These are phyloP conservation scores for Hemibagrus guttatus DNA, from an alignment of 2,797 vertebrate species.

Conservation along the genomic window DNA sequence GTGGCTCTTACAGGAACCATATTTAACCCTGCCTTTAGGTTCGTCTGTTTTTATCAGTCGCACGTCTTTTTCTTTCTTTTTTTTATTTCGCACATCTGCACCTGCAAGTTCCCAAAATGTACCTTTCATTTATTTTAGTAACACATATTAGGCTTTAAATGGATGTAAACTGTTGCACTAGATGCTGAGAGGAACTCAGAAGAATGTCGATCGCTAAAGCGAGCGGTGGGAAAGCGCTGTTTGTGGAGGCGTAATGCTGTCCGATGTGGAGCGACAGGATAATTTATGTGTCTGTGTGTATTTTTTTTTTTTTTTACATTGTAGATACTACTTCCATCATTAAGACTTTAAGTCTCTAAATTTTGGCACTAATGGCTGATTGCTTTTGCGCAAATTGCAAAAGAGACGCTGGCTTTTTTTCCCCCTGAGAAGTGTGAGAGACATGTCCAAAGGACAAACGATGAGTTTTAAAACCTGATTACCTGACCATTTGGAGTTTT, in stretches of 20 bases:
- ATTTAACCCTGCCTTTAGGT: background rate
- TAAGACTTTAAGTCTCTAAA: slow-evolving; percentile 51
- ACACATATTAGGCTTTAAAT: slow-evolving; percentile 1
- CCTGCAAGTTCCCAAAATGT: background rate
- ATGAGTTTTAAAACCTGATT: background rate
- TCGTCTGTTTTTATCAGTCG: background rate
- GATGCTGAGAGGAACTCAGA: slow-evolving; percentile 43
- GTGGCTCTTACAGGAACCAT: background rate
- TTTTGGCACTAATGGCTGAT: slow-evolving; percentile 46
- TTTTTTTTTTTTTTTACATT: slow-evolving; percentile 9
- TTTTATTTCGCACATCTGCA: background rate
- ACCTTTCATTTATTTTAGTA: background rate
- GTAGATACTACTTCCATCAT: slow-evolving; percentile 39
- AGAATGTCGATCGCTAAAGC: slow-evolving; percentile 33
- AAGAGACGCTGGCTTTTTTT: slow-evolving; percentile 14
- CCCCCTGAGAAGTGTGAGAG: background rate
- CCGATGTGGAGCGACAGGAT: slow-evolving; percentile 40
- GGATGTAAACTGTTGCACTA: slow-evolving; percentile 38
- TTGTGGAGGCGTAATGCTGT: slow-evolving; percentile 53
- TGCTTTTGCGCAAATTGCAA: slow-evolving; percentile 41
- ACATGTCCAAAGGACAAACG: background rate
- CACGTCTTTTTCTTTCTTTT: background rate
- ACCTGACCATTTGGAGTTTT: background rate
- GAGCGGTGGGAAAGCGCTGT: background rate
- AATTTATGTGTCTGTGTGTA: slow-evolving; percentile 45